phyloP scores from a whole-genome alignment of 2,113 vertebrate species.

The Perognathus longimembris region DNA sequence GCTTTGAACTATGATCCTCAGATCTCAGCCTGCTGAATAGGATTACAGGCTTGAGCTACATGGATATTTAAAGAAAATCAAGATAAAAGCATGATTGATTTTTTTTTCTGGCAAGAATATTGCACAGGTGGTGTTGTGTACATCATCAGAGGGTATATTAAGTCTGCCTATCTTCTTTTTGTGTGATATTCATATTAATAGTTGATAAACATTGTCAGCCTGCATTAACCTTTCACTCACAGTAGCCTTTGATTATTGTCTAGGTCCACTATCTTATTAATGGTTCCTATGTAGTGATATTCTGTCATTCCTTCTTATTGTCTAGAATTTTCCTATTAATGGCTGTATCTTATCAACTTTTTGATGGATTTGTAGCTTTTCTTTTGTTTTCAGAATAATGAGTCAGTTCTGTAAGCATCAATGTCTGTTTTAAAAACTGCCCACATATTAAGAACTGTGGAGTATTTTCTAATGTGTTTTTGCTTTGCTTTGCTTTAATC shows the following conservation, averaged over 20 bases:
- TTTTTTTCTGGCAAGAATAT: conserved; percentile 52
- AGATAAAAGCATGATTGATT: background rate
- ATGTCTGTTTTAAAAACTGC: conserved; percentile 58
- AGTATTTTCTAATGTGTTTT: background rate
- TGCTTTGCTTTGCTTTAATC: conserved; percentile 45
- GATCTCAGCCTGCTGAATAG: too few relatives aligned
- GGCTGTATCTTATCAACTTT: conserved; percentile 31
- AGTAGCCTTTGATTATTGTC: conserved; percentile 9
- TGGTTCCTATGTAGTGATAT: conserved; percentile 16
- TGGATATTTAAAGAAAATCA: too few relatives aligned
- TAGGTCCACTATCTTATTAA: conserved; percentile 55
- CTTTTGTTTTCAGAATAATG: conserved; percentile 54
- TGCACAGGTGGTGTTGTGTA: background rate
- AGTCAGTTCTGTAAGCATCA: background rate
- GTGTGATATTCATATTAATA: conserved; percentile 43
- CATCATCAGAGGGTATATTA: background rate
- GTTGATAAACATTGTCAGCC: conserved; percentile 18
- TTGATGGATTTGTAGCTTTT: conserved; percentile 16
- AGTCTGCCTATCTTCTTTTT: background rate
- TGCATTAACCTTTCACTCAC: background rate
- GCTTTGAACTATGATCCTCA: too few relatives aligned
- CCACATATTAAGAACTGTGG: conserved; percentile 29
- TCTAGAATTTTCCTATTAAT: conserved; percentile 44
- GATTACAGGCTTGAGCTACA: background rate
- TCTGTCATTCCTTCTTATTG: conserved; percentile 45